These are phyloP conservation scores for Alexandromys fortis DNA, from an alignment of 2,113 vertebrate genomes.

Conservation along the genomic window DNA sequence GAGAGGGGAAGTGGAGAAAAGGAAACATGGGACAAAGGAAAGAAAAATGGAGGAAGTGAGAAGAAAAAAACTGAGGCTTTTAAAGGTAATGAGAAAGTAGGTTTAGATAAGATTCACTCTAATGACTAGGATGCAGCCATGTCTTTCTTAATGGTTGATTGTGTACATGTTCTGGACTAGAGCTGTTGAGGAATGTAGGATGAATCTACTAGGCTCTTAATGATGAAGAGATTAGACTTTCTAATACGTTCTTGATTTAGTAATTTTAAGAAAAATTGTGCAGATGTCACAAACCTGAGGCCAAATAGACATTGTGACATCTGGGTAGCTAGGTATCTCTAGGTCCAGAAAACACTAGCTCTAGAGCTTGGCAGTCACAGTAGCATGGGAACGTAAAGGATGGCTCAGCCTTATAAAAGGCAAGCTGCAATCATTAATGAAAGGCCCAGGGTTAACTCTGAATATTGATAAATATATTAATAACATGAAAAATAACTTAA, in stretches of 20 bases:
- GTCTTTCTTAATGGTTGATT: background rate
- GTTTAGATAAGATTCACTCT: no score
- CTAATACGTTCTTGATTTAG: background rate
- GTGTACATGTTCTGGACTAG: background rate
- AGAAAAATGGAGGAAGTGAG: background rate
- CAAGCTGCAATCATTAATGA: background rate
- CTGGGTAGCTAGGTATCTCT: background rate
- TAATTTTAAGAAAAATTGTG: background rate
- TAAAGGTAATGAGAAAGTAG: background rate
- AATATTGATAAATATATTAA: background rate
- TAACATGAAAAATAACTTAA: background rate
- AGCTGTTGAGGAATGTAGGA: background rate
- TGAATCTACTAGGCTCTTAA: background rate
- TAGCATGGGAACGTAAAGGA: background rate
- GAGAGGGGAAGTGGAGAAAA: background rate
- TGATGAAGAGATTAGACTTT: background rate
- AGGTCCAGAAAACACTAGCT: background rate
- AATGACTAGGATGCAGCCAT: background rate
- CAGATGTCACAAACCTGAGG: background rate
- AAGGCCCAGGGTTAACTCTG: background rate
- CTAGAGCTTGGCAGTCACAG: background rate
- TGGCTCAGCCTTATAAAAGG: background rate
- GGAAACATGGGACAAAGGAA: background rate
- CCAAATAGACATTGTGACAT: background rate
- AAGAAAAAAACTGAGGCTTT: background rate